Conservation (phyloP, 2,113 vertebrate genomes). For the Phylloscopus trochiloides region DNA sequence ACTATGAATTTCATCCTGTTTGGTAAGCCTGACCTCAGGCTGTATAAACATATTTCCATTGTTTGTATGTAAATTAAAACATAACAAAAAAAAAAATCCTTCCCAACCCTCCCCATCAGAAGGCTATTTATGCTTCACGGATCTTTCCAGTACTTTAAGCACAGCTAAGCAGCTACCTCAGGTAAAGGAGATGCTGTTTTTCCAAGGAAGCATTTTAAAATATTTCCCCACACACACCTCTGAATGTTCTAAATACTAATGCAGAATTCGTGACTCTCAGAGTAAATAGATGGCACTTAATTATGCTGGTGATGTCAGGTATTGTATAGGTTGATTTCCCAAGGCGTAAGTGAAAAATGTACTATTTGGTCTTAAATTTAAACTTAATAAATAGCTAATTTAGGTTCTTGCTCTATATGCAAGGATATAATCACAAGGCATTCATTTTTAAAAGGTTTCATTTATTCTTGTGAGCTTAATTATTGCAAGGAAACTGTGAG, state of each 20-base stretch:
- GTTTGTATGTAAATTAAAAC: slow-evolving; percentile 60
- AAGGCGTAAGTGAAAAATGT: slow-evolving; percentile 89
- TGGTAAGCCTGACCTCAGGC: slow-evolving; percentile 56
- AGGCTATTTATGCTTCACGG: slow-evolving; percentile 65
- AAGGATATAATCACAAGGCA: slow-evolving; percentile 98
- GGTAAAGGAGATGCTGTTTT: slow-evolving; percentile 51
- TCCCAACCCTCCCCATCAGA: slow-evolving; percentile 15
- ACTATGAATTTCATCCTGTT: slow-evolving; percentile 43
- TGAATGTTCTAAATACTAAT: slow-evolving; percentile 76
- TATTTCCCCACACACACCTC: slow-evolving; percentile 15
- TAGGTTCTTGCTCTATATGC: slow-evolving; percentile 91
- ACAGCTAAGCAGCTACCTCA: slow-evolving; percentile 67
- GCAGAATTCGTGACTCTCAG: slow-evolving; percentile 69
- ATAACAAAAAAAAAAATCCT: neutral
- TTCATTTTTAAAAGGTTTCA: slow-evolving; percentile 96
- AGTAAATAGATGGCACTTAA: slow-evolving; percentile 79
- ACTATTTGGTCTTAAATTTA: slow-evolving; percentile 91
- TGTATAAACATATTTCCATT: slow-evolving; percentile 36
- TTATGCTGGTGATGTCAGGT: slow-evolving; percentile 80
- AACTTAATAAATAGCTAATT: slow-evolving; percentile 99
- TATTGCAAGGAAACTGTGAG: slow-evolving; percentile 96
- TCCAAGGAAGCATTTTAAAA: slow-evolving; percentile 47
- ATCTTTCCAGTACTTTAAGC: slow-evolving; percentile 69
- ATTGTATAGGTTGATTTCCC: slow-evolving; percentile 89
- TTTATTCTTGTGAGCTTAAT: slow-evolving; percentile 99